Conservation (phyloP, 2,888 invertebrate genomes). For the Electrophaes corylata region DNA sequence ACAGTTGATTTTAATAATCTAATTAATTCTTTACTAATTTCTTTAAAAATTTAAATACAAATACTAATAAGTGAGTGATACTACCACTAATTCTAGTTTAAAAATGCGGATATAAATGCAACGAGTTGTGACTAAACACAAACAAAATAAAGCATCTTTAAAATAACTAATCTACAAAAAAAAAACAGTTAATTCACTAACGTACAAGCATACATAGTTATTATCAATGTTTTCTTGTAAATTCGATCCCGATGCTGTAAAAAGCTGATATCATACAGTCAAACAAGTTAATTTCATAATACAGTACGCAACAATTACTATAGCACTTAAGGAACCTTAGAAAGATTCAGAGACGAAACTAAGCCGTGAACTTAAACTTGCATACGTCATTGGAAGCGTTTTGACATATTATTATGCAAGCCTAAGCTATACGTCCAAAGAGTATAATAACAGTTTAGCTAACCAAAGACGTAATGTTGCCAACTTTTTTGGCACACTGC, state of each 20-base stretch:
- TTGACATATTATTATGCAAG: too few species aligned
- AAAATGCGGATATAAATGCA: conserved; percentile 29
- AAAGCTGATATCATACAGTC: conserved; percentile 20
- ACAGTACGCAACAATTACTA: background rate
- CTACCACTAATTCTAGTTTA: conserved; percentile 7
- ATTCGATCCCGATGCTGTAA: conserved; percentile 37
- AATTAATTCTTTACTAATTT: too few species aligned
- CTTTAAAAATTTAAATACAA: background rate
- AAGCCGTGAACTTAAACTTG: too few species aligned
- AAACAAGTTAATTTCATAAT: background rate
- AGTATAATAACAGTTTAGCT: too few species aligned
- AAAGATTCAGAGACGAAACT: too few species aligned
- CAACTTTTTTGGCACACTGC: too few species aligned
- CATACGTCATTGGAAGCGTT: too few species aligned
- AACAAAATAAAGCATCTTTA: conserved; percentile 15
- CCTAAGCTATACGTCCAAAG: too few species aligned
- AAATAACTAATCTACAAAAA: conserved; percentile 19
- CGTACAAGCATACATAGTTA: conserved; percentile 32
- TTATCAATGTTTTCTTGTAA: conserved; percentile 40
- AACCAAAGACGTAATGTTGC: too few species aligned
- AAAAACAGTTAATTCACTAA: background rate
- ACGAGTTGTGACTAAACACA: conserved; percentile 6
- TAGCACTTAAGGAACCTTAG: too few species aligned
- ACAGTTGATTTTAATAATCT: too few species aligned
- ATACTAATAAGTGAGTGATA: background rate